phyloP scores from a whole-genome alignment of 2,888 invertebrate species.

The Allacma fusca region DNA sequence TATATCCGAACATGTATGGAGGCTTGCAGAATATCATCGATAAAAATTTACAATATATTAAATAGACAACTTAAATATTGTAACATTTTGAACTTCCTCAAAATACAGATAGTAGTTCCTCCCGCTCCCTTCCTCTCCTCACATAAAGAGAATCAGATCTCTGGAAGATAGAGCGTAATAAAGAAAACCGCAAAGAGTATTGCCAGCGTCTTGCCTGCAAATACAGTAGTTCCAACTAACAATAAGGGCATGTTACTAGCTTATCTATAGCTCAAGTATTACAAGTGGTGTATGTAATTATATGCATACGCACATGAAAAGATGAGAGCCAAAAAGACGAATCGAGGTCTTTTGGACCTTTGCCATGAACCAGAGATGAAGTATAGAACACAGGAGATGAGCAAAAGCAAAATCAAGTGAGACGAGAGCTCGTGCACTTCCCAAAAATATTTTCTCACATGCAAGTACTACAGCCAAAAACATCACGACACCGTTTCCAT shows the following conservation, averaged over 20 bases:
- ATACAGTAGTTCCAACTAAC: not conserved
- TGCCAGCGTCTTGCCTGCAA: not conserved
- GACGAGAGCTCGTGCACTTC: conserved; percentile 37
- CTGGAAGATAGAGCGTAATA: not conserved
- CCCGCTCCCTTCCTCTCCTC: not conserved
- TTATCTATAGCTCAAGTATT: not conserved
- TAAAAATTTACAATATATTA: conserved; percentile 16
- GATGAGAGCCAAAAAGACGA: conserved; percentile 43
- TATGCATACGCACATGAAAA: not conserved
- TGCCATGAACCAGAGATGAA: conserved; percentile 32
- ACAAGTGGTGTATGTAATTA: not conserved
- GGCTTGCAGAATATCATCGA: too few species aligned
- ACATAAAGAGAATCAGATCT: not conserved
- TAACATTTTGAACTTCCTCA: not conserved
- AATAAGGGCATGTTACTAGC: too few species aligned
- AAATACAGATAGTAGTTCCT: not conserved
- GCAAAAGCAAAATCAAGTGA: conserved; percentile 41
- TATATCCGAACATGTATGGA: too few species aligned
- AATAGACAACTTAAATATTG: too few species aligned
- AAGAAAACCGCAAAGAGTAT: not conserved
- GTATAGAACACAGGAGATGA: conserved; percentile 22
- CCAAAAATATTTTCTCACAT: conserved; percentile 49
- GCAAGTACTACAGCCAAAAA: conserved; percentile 47
- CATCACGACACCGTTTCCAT: conserved; percentile 16
- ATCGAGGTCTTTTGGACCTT: conserved; percentile 49